Base-by-base conservation (phyloP, 2,797 vertebrate species). In the Podarcis siculus region DNA sequence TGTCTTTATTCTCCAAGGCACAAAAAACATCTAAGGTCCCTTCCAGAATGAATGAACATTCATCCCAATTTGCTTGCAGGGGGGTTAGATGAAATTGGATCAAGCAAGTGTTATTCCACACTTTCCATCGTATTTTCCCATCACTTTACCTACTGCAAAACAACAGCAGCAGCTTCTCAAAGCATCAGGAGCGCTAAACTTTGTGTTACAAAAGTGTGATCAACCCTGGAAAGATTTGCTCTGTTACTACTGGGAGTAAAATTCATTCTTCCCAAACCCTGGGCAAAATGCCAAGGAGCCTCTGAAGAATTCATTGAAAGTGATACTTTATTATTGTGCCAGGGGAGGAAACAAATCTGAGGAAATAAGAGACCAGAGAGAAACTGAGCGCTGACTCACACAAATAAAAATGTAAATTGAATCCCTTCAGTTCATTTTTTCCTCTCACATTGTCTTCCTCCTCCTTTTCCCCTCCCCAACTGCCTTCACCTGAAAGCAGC, bases 281-380 rank as follows among this genome's bases (percentile, higher is more conserved):
- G 30, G 78, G 88, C 81, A 37, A 83, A 76, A 66, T 69, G 81
- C 83, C 87, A 87, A 49, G 30, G 49, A 78, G 1, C 35, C 9
- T 83, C 42, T 64, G 45, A 90, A 92, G 61, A 85, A 91, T 39
- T 86, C 85, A 92, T 83, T 86, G 25, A 45, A 0, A 45, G 25
- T 25, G 79, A 66, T 71, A 82, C 85, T 91, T 37, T 83, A 91
- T 83, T 4, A 21, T 86, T 7, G 13, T 67, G 83, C 87, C 27
- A 0, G 2, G 6, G n/a, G 25, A 58, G 13, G 4, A 30, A 77
- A 90, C 81, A 13, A 93, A 89, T 0, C 30, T 0, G 19, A 83
- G 76, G 39, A 4, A 83, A 79, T 0, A 84, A 55, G 88, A 86
- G 93, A 91, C 89, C 1, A 87, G 83, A 0, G 4, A 64, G 61